Evolutionary conservation across 2,888 invertebrate genomes (phyloP), one percentile per base, ranked within the genome.

Genomic region (Dioctria linearis): DNA sequence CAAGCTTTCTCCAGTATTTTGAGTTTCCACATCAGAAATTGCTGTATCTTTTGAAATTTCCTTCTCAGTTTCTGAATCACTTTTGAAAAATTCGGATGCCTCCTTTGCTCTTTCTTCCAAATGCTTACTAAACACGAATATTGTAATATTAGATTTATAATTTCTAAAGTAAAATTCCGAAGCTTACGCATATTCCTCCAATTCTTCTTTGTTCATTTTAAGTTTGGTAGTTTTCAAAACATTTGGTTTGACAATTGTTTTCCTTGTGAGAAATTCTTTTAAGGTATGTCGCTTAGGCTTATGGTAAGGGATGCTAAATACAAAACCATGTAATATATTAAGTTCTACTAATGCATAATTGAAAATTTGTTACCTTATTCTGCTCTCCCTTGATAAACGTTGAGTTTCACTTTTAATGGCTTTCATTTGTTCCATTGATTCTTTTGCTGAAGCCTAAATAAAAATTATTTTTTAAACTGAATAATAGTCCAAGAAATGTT

Each of bases 341-440:
- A 25, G 25, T 25, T 25, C 25, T 25, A 25, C 25, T 25, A 25
- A 25, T 25, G 25, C 25, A 25, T 25, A 25, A 25, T 25, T 25
- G 25, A 25, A 25, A 25, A 25, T 5, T 42, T 71, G 67, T 82
- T 83, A 85, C 87, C 84, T 86, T 25, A 96, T 90, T 81, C 92
- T 90, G 25, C 93, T 92, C 87, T 96, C 95, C 83, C 97, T 90
- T 8, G 95, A 87, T 90, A 95, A 91, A 79, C 96, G 90, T 87
- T 97, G 96, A 0, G 95, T 94, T 88, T 96, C 96, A 87, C 96
- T 95, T 86, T 93, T 93, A 82, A 97, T 95, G 85, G 94, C 92
- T 84, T 92, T 92, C 90, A 93, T 93, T 81, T 93, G 93, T 84
- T 93, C 91, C 85, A 92, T 90, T 46, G 93, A 93, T 86, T 92